Base-by-base conservation (phyloP, 2,888 invertebrate genomes). In the Sphaerophoria rueppellii region DNA sequence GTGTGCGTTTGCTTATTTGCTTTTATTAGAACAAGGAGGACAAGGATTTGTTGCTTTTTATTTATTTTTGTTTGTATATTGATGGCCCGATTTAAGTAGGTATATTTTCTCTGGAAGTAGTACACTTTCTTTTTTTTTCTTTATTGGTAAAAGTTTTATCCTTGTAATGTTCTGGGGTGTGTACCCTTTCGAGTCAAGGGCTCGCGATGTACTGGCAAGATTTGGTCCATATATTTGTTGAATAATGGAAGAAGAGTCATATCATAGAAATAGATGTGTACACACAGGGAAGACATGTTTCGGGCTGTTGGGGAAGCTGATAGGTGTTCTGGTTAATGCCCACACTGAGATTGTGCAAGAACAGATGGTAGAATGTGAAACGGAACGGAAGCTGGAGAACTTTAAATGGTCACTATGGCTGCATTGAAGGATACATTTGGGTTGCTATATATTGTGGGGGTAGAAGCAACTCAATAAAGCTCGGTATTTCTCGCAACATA, bases 171-270 rank as follows among this genome's bases (percentile, higher is more conserved):
- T 86, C 82, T 80, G 87, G 87, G 87, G 65, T 65, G 87, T 90
- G 88, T 91, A 91, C 91, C 92, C 91, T 92, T 89, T 91, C 90
- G 89, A 90, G 90, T 89, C 91, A 90, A 91, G 91, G 91, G 91
- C 90, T 92, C 92, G 91, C 92, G 91, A 90, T 89, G 89, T 89
- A 92, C 92, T 92, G 91, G 89, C 90, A 90, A 89, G 89, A 87
- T 82, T 87, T 87, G 87, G 87, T 87, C 87, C 88, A 87, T 87
- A 85, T 87, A 88, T 80, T 86, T 88, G 87, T 86, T 88, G 87
- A 88, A 88, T 88, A 86, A 87, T 78, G 89, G 89, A 40, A 40
- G 40, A 88, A 88, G 87, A 89, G 88, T 87, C 87, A 88, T 37
- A 60, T 50, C 16, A 16, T 11, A 48, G 63, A 24, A 24, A 34